Percentiles rank a stretch among this genome's conserved stretches.
These are phyloP conservation scores for Lepidurus arcticus DNA, from an alignment of 1,140 invertebrate genomes.

Conservation along the genomic window DNA sequence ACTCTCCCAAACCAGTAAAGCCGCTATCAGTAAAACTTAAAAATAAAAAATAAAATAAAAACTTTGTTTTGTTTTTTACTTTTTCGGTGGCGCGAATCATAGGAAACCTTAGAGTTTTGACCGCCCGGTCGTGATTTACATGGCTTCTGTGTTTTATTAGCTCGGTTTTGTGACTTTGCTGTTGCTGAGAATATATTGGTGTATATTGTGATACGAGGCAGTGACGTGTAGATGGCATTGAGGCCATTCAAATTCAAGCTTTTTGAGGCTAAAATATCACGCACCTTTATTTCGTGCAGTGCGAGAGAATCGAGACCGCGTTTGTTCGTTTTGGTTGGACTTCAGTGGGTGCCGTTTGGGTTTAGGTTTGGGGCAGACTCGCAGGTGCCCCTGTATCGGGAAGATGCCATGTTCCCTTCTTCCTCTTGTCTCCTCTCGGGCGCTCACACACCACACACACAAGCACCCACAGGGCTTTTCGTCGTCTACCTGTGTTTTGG, in stretches of 20 bases:
- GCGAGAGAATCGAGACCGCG: background rate
- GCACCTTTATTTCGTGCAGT: too few species aligned
- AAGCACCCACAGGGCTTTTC: background rate
- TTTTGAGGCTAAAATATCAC: too few species aligned
- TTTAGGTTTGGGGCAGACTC: background rate
- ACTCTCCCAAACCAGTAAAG: background rate
- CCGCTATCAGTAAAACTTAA: background rate
- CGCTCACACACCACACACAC: too few species aligned
- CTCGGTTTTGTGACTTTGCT: background rate
- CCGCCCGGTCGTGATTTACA: slow-evolving; percentile 10
- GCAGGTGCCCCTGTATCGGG: background rate
- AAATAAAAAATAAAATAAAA: too few species aligned
- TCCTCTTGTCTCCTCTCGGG: too few species aligned
- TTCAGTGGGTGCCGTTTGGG: background rate
- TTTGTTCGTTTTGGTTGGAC: background rate
- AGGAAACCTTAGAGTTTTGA: background rate
- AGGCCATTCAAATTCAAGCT: too few species aligned
- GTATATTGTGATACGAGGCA: background rate
- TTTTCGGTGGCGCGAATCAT: background rate
- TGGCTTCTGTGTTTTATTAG: slow-evolving; percentile 2
- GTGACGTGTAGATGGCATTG: background rate
- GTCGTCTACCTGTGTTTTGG: background rate
- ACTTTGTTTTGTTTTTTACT: background rate
- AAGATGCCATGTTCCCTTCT: too few species aligned
- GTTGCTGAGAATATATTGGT: too few species aligned